Base-by-base conservation (phyloP, 2,113 vertebrate genomes). In the Barnardius zonarius region DNA sequence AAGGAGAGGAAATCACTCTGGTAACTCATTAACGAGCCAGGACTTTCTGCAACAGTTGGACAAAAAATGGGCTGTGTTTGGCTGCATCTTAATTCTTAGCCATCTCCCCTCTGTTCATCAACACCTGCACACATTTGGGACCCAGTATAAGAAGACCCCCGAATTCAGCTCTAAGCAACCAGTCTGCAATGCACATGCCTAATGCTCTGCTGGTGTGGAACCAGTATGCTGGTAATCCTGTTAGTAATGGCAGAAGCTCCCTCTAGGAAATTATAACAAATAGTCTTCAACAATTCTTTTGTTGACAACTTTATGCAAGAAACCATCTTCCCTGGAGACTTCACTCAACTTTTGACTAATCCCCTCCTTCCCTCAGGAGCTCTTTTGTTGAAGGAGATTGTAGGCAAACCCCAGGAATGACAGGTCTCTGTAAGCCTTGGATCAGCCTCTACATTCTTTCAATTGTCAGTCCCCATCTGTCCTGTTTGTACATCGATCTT, bases 221-320 rank as follows among this genome's bases (percentile, higher is more conserved):
- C 79, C 70, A 79, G 78, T 88, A 72, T 74, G 95, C 82, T 94
- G 82, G 95, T 97, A 97, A 97, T 95, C 92, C 95, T 89, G 84
- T 96, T 95, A 97, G 96, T 35, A 77, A 90, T 87, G 92, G 93
- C 93, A 95, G 96, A 98, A 90, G 72, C 23, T 74, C 75, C 70
- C 94, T 94, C 76, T 84, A 94, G 83, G 94, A 97, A 96, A 95
- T 90, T 92, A 92, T 94, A 96, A 97, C 93, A 94, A 97, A 96
- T 88, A 97, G 90, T 95, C 88, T 94, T 95, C 79, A 97, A 96
- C 95, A 96, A 97, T 96, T 97, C 93, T 91, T 97, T 97, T 93
- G 96, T 96, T 97, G 97, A 97, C 92, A 97, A 94, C 87, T 97
- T 97, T 94, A 98, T 97, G 97, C 96, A 97, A 97, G 95, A 96